phyloP scores from a whole-genome alignment of 2,888 invertebrate species.

The Parnassius orleans region DNA sequence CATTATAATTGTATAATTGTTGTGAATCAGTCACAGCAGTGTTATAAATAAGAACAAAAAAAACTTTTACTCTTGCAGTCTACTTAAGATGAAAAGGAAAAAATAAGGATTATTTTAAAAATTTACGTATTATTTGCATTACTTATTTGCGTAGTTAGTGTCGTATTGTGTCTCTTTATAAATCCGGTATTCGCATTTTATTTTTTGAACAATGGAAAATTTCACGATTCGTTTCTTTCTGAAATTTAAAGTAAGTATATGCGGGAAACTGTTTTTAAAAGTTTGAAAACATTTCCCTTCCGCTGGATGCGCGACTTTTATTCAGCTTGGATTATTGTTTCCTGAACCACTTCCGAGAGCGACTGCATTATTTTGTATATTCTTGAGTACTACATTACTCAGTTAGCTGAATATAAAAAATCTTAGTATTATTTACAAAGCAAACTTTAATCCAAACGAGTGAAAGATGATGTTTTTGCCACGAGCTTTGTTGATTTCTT shows the following conservation, averaged over 20 bases:
- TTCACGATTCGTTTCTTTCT: slow-evolving; percentile 24
- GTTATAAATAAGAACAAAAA: no score
- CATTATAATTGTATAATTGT: no score
- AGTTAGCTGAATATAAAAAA: not conserved
- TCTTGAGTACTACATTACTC: slow-evolving; percentile 1
- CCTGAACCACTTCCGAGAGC: slow-evolving; percentile 17
- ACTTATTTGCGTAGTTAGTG: slow-evolving; percentile 10
- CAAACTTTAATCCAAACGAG: no score
- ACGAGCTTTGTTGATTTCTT: no score
- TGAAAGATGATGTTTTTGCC: no score
- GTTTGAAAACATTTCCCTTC: slow-evolving; percentile 23
- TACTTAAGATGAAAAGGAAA: not conserved
- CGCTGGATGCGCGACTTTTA: slow-evolving; percentile 20
- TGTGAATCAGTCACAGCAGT: no score
- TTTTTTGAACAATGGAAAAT: slow-evolving; percentile 21
- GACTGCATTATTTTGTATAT: slow-evolving; percentile 16
- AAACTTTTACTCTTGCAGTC: not conserved
- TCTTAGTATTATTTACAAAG: no score
- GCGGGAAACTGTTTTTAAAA: slow-evolving; percentile 22
- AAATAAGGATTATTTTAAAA: not conserved
- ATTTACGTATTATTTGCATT: slow-evolving; percentile 3
- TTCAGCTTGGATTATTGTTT: slow-evolving; percentile 25
- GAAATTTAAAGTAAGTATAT: slow-evolving; percentile 25
- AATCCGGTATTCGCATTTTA: slow-evolving; percentile 23
- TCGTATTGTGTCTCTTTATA: slow-evolving; percentile 14